phyloP scores from a whole-genome alignment of 2,797 vertebrate genomes.

The Spinus pinus region DNA sequence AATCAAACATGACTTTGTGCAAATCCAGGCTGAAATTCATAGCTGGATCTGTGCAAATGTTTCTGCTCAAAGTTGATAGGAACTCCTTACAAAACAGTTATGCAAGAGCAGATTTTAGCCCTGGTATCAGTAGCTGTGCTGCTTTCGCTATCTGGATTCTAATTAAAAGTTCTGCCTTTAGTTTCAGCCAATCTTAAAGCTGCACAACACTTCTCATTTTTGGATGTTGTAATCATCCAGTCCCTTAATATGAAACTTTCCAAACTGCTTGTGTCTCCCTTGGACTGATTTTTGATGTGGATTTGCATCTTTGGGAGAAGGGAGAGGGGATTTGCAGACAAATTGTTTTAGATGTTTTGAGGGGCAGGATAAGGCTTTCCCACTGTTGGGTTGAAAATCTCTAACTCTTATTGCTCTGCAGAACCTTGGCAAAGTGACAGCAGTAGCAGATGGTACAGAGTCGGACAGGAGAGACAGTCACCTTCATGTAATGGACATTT shows the following conservation, averaged over 20 bases:
- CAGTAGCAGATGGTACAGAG: neutral
- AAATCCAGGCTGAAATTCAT: neutral
- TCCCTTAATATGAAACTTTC: neutral
- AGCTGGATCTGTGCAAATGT: neutral
- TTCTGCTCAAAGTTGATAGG: neutral
- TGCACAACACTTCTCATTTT: neutral
- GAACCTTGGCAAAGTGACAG: neutral
- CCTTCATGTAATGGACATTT: neutral
- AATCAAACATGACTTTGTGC: neutral
- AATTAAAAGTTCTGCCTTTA: neutral
- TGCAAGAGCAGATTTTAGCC: neutral
- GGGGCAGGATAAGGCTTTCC: neutral
- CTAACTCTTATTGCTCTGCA: neutral
- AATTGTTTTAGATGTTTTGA: neutral
- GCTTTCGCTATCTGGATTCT: neutral
- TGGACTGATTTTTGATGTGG: neutral
- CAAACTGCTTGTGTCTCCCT: neutral
- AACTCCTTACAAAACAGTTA: neutral
- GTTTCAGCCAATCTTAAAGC: neutral
- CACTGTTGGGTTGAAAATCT: neutral
- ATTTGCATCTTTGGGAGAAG: neutral
- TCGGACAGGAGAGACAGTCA: neutral
- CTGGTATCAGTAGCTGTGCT: neutral
- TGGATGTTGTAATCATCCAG: neutral
- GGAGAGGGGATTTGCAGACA: neutral